Evolutionary conservation across 1,140 invertebrate genomes (phyloP).

Genomic region (Pachyrhynchus sulphureomaculatus): DNA sequence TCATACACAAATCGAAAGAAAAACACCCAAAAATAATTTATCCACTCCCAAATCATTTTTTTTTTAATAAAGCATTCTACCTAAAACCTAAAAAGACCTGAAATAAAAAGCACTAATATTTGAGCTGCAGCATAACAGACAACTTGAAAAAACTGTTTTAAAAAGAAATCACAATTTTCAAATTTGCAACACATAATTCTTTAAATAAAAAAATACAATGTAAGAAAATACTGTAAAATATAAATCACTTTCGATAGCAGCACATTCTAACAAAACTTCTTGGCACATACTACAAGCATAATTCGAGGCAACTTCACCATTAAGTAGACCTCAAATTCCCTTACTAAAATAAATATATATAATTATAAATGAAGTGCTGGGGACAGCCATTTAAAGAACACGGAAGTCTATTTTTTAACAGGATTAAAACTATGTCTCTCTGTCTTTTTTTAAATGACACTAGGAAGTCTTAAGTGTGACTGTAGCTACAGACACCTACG

Average conservation of each 20-base stretch:
- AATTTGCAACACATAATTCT: slow-evolving; percentile 15
- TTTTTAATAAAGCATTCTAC: slow-evolving; percentile 7
- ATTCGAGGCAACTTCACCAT: no score
- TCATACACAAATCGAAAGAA: slow-evolving; percentile 27
- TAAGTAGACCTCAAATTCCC: no score
- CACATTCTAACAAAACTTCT: not conserved
- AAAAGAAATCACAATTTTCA: slow-evolving; percentile 8
- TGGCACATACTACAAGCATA: slow-evolving; percentile 3
- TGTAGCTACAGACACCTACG: no score
- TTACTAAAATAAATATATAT: no score
- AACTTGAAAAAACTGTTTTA: slow-evolving; percentile 18
- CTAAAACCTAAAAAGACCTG: slow-evolving; percentile 24
- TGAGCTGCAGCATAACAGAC: slow-evolving; percentile 18
- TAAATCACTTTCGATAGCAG: not conserved
- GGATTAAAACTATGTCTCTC: no score
- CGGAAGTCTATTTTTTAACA: no score
- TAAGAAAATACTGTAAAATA: no score
- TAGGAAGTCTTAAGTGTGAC: no score
- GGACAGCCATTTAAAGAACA: no score
- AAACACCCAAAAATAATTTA: slow-evolving; percentile 30
- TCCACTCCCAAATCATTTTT: slow-evolving; percentile 31
- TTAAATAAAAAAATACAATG: not conserved
- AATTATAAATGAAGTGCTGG: no score
- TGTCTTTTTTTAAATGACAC: no score
- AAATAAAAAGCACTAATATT: slow-evolving; percentile 17